Evolutionary conservation across 1,140 invertebrate species (phyloP).

Genomic region (Listronotus oregonensis): DNA sequence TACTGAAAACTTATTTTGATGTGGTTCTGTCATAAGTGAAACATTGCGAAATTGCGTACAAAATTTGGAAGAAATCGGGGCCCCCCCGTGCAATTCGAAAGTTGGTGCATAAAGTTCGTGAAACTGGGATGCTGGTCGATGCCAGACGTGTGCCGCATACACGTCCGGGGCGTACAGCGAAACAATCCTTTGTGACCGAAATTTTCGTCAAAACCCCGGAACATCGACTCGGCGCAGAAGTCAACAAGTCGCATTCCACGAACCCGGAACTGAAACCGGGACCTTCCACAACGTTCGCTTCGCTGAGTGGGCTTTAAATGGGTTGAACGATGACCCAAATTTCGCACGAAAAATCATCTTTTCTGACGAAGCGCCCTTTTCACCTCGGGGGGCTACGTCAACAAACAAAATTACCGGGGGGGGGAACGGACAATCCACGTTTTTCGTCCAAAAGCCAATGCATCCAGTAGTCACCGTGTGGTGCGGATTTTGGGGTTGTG

Average conservation of each 20-base stretch:
- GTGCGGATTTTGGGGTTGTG: conserved; percentile 35
- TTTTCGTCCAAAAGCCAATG: conserved; percentile 48
- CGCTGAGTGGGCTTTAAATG: conserved; percentile 14
- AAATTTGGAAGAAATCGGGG: too few species aligned
- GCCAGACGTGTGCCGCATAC: too few species aligned
- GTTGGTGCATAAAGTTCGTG: too few species aligned
- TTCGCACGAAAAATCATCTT: conserved; percentile 42
- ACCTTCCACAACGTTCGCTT: conserved; percentile 20
- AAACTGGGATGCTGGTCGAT: too few species aligned
- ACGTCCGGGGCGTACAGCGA: too few species aligned
- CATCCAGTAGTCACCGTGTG: conserved; percentile 51
- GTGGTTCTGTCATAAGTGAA: too few species aligned
- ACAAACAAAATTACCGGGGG: conserved; percentile 53
- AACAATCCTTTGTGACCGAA: too few species aligned
- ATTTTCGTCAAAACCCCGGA: conserved; percentile 25
- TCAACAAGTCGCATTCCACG: conserved; percentile 36
- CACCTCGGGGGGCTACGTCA: conserved; percentile 52
- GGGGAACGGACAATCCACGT: conserved; percentile 45
- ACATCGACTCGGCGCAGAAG: conserved; percentile 25
- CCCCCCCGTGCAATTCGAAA: too few species aligned
- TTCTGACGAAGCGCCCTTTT: conserved; percentile 53
- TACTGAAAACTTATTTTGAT: too few species aligned
- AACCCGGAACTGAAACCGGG: conserved; percentile 40
- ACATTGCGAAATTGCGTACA: too few species aligned
- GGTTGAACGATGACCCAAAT: conserved; percentile 2